Evolutionary conservation across 2,797 vertebrate species (phyloP), one percentile per base, ranked within the genome.

Genomic region (Novumbra hubbsi): DNA sequence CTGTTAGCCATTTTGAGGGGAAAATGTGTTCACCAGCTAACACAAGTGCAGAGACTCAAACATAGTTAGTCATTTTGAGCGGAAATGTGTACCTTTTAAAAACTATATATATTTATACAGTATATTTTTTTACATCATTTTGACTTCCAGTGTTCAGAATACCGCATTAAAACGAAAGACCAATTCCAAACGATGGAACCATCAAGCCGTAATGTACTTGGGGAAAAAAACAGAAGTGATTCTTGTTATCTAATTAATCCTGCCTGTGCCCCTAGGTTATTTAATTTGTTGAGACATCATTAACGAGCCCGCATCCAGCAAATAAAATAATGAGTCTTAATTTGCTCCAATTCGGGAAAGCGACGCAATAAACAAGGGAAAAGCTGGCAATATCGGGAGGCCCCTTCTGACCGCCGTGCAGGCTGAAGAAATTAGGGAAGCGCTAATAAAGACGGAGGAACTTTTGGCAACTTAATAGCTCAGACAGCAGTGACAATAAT

Each of bases 221-320:
- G 76, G 85, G 81, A 88, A 86, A 90, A 85, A 85, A 88, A 89
- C 87, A 91, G 88, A 92, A 89, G 90, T 82, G 89, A 91, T 91
- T 91, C 86, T 89, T 92, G 92, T 92, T 91, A 92, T 93, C 92
- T 91, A 93, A 93, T 93, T 93, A 93, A 92, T 93, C 88, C 90
- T 90, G 85, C 73, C 78, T 86, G 87, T 88, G 89, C 86, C 91
- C 86, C 21, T 83, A 88, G 91, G 91, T 92, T 92, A 94, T 93
- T 94, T 92, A 89, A 93, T 94, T 92, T 92, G 90, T 88, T 91
- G 87, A 92, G 91, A 92, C 90, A 90, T 90, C 90, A 93, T 92
- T 92, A 91, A 91, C 92, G 91, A 89, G 85, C 87, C 87, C 87
- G 87, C 85, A 92, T 90, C 86, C 86, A 68, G 88, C 88, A 92